Evolutionary conservation across 2,113 vertebrate species (phyloP).

Genomic region (Mus musculus): DNA sequence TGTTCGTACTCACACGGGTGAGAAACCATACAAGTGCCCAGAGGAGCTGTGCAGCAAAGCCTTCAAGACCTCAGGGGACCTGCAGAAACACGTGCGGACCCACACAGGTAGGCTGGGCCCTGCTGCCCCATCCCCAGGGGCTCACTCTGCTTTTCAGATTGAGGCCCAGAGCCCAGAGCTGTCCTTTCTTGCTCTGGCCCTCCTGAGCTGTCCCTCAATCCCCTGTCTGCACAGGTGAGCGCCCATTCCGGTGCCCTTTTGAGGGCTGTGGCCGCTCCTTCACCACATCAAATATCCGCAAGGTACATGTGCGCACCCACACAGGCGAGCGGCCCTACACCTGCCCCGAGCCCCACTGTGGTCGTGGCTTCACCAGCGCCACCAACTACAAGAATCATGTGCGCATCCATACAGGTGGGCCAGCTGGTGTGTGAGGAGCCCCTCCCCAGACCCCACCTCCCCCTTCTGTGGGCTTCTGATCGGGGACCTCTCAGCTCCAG

Average conservation of each 20-base stretch:
- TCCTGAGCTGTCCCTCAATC: not conserved
- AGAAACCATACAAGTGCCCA: slow-evolving; percentile 91
- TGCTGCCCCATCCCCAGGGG: accelerated
- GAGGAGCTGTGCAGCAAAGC: slow-evolving; percentile 92
- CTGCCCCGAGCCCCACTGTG: slow-evolving; percentile 89
- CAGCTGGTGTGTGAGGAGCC: not conserved
- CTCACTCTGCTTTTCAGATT: not conserved
- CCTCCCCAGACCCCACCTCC: not conserved
- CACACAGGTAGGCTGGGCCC: slow-evolving; percentile 88
- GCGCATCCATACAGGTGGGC: slow-evolving; percentile 92
- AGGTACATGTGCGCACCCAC: slow-evolving; percentile 92
- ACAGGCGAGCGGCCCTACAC: slow-evolving; percentile 90
- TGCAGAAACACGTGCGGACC: slow-evolving; percentile 91
- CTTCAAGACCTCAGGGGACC: slow-evolving; percentile 92
- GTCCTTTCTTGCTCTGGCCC: not conserved
- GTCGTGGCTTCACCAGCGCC: slow-evolving; percentile 91
- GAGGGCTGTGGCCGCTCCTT: slow-evolving; percentile 92
- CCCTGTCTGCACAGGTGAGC: slow-evolving; percentile 85
- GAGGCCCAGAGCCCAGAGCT: not conserved
- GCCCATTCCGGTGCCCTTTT: slow-evolving; percentile 91
- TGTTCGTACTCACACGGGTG: slow-evolving; percentile 90
- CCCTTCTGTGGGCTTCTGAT: not conserved
- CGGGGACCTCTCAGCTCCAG: not conserved
- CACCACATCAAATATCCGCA: slow-evolving; percentile 92
- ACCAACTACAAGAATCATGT: slow-evolving; percentile 94